Conservation (phyloP, 2,888 invertebrate species). For the Sinelater perroti region DNA sequence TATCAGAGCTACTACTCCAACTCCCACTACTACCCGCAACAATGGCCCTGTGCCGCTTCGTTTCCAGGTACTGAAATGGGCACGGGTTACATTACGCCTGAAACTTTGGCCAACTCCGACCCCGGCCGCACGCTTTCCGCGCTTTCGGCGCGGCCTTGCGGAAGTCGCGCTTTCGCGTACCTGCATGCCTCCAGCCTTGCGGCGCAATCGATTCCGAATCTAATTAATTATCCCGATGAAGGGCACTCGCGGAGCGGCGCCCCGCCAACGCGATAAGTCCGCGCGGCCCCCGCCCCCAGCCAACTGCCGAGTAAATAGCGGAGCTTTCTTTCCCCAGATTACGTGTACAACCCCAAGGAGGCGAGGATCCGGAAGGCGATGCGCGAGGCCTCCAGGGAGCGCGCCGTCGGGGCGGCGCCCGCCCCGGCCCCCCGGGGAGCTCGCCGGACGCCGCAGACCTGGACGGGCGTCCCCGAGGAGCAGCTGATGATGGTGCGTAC, state of each 20-base stretch:
- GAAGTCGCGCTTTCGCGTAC: slow-evolving; percentile 32
- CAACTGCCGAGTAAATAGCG: not conserved
- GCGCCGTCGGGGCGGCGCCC: slow-evolving; percentile 63
- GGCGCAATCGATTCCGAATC: slow-evolving; percentile 50
- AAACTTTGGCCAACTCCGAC: slow-evolving; percentile 31
- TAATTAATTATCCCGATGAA: slow-evolving; percentile 51
- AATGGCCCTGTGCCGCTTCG: slow-evolving; percentile 54
- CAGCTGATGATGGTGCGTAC: slow-evolving; percentile 54
- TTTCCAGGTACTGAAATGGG: slow-evolving; percentile 52
- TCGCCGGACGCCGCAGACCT: slow-evolving; percentile 58
- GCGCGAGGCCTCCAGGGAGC: slow-evolving; percentile 61
- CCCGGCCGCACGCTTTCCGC: not conserved
- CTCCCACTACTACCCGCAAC: slow-evolving; percentile 53
- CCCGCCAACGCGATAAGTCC: slow-evolving; percentile 32
- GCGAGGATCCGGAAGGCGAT: slow-evolving; percentile 69
- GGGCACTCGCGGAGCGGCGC: slow-evolving; percentile 28
- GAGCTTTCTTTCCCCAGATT: slow-evolving; percentile 62
- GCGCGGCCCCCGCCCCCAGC: too few relatives aligned
- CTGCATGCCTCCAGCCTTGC: slow-evolving; percentile 48
- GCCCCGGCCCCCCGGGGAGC: slow-evolving; percentile 66
- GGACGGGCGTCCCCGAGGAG: slow-evolving; percentile 51
- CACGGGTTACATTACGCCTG: slow-evolving; percentile 41
- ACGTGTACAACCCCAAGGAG: slow-evolving; percentile 72
- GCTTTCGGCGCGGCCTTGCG: not conserved
- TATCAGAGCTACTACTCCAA: slow-evolving; percentile 54